phyloP scores from a whole-genome alignment of 2,113 vertebrate species.

The Oreochromis spilurus region DNA sequence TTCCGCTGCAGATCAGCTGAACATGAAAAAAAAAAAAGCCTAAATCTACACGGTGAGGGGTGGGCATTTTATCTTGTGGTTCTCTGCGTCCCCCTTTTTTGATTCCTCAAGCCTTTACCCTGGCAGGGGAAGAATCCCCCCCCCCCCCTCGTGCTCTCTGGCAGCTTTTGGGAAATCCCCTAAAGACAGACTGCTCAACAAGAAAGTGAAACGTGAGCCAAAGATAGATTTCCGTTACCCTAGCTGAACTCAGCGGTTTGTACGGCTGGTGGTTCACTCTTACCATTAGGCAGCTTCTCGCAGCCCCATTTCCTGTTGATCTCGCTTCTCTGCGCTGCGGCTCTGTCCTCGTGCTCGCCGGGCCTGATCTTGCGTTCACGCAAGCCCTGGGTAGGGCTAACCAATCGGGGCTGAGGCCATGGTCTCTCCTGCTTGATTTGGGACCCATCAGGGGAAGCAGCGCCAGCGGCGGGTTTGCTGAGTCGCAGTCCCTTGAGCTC shows the following conservation, averaged over 20 bases:
- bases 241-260: conserved; percentile 47
- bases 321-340: conserved; percentile 83
- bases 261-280: conserved; percentile 56
- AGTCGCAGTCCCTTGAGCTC: conserved; percentile 97
- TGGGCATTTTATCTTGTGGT: background rate
- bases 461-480: conserved; percentile 78
- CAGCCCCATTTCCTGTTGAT: conserved; percentile 88
- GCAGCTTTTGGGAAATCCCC: conserved; percentile 57
- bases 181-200: conserved; percentile 47
- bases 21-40: background rate
- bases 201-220: conserved; percentile 64
- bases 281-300: conserved; percentile 83
- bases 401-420: conserved; percentile 50
- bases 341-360: conserved; percentile 76
- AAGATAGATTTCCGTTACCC: conserved; percentile 67
- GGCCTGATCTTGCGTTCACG: conserved; percentile 71
- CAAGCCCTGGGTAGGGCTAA: background rate
- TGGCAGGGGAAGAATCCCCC: conserved; percentile 37
- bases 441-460: conserved; percentile 78
- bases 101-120: conserved; percentile 4
- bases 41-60: background rate
- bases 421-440: conserved; percentile 67
- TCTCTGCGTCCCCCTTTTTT: background rate
- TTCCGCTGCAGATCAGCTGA: background rate
- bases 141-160: background rate